phyloP scores from a whole-genome alignment of 2,113 vertebrate species.

The Leucosticte australis region DNA sequence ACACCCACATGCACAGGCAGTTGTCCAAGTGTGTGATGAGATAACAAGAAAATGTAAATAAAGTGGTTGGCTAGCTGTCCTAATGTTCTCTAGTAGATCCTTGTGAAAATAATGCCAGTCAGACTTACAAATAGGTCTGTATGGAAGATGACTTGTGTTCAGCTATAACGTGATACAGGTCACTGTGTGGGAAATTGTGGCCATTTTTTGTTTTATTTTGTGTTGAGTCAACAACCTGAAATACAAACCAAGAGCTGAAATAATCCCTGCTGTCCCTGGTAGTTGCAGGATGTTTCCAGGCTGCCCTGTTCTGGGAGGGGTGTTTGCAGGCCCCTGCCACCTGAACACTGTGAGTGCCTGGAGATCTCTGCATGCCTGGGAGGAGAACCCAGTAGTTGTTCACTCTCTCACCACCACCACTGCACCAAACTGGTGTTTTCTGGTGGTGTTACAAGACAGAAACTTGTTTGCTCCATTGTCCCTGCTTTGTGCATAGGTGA shows the following conservation, averaged over 20 bases:
- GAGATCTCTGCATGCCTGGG: background rate
- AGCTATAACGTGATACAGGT: background rate
- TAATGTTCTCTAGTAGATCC: background rate
- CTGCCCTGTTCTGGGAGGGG: background rate
- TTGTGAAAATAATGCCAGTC: background rate
- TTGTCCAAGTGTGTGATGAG: conserved; percentile 3
- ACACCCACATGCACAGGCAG: conserved; percentile 3
- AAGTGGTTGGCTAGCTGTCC: background rate
- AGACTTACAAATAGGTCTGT: background rate
- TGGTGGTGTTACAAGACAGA: background rate
- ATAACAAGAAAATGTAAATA: background rate
- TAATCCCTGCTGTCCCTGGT: background rate
- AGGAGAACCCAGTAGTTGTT: background rate
- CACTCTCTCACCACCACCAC: background rate
- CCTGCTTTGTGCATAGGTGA: background rate
- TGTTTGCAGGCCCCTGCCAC: background rate
- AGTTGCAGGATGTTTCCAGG: background rate
- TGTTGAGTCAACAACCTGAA: background rate
- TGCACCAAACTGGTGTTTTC: background rate
- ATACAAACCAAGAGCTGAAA: background rate
- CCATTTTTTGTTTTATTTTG: background rate
- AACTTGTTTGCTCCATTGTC: background rate
- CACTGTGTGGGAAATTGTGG: background rate
- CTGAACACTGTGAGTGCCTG: accelerated
- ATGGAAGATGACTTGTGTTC: background rate